Percentiles rank a stretch among this genome's conserved stretches.
These are phyloP conservation scores for Charanyca ferruginea DNA, from an alignment of 2,888 invertebrate species.

Conservation along the genomic window DNA sequence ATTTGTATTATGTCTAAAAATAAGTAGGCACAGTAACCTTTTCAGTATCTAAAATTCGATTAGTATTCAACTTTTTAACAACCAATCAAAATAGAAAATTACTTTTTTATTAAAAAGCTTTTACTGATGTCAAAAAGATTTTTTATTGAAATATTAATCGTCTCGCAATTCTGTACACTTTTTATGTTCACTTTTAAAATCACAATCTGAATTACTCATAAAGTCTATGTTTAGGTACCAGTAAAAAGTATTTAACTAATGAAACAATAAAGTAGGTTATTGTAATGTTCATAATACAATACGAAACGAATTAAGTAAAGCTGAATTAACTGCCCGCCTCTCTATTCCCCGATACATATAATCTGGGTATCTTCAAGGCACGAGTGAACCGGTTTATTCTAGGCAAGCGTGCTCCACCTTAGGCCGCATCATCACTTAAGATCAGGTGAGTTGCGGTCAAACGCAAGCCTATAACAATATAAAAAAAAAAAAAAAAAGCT, in stretches of 20 bases:
- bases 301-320: too few relatives aligned
- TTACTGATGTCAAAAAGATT: slow-evolving; percentile 9
- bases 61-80: slow-evolving; percentile 17
- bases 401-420: too few relatives aligned
- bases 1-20: neutral
- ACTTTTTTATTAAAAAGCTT: slow-evolving; percentile 44
- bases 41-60: slow-evolving; percentile 16
- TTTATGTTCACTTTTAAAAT: slow-evolving; percentile 41
- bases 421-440: too few relatives aligned
- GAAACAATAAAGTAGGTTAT: neutral
- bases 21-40: neutral
- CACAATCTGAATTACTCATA: slow-evolving; percentile 22
- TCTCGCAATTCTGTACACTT: slow-evolving; percentile 15
- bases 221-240: slow-evolving; percentile 26
- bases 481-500: too few relatives aligned
- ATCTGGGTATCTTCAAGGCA: too few relatives aligned
- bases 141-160: slow-evolving; percentile 45
- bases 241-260: slow-evolving; percentile 8
- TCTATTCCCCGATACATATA: too few relatives aligned
- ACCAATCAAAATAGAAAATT: slow-evolving; percentile 34
- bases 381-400: too few relatives aligned
- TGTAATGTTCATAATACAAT: too few relatives aligned
- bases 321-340: too few relatives aligned
- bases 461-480: too few relatives aligned
- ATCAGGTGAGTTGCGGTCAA: too few relatives aligned